Base-by-base conservation (phyloP, 2,888 invertebrate genomes). In the Folsomia manolachei region DNA sequence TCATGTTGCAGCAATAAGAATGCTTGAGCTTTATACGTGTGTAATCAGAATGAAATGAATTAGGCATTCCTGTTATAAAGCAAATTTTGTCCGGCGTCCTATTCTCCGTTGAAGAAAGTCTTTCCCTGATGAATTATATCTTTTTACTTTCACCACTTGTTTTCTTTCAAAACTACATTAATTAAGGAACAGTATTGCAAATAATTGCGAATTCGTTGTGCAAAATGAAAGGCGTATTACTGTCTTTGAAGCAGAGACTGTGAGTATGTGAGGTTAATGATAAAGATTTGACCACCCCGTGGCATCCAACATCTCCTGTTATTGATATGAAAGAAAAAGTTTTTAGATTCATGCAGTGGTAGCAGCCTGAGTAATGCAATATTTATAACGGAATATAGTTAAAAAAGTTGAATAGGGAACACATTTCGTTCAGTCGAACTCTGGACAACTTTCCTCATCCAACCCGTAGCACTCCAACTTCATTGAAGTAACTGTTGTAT, bases 341-440 rank as follows among this genome's bases (percentile, higher is more conserved):
- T 39, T n/a, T 39, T 4, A 39, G 39, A 39, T 39, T 39, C 39
- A 39, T 39, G 39, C 14, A 14, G 39, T 39, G 39, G 7, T 39
- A 14, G 39, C 39, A 9, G 39, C 7, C 39, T 39, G 25, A 62
- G 62, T 62, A 21, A 62, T 62, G 62, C 24, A 62, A 62, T 62
- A 62, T 62, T 62, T 62, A 62, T 62, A 62, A 62, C 62, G 25
- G 24, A 62, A 62, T 62, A 62, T 24, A 62, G 62, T 23, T 62
- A 62, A 62, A 62, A 4, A 62, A 62, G 62, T 62, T 62, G n/a
- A 23, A n/a, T 39, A 14, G 24, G 21, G 24, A 62, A 11, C 25
- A 62, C 62, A 62, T 62, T 60, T 60, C n/a, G 62, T 24, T 62
- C 25, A 39, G 14, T 39, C 39, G 39, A 39, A 39, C 39, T 39